Percentiles rank a stretch among this genome's conserved stretches.
Evolutionary conservation across 2,888 invertebrate species (phyloP).

Genomic region (Branchellion lobata): DNA sequence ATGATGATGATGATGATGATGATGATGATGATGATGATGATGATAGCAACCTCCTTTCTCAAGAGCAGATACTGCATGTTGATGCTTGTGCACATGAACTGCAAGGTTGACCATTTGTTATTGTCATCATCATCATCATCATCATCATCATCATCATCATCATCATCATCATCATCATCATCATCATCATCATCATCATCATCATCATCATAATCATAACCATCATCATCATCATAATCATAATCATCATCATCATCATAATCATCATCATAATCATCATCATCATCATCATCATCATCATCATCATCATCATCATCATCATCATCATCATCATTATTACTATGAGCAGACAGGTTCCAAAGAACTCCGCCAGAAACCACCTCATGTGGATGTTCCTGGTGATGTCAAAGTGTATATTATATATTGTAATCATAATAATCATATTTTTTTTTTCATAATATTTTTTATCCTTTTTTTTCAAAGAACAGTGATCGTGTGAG

Average conservation of each 20-base stretch:
- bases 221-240: too few relatives aligned
- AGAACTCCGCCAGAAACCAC: constrained; percentile 6
- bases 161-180: not conserved
- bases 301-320: not conserved
- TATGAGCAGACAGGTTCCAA: constrained; percentile 11
- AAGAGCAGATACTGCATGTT: constrained; percentile 6
- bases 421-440: not conserved
- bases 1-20: not conserved
- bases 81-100: constrained; percentile 11
- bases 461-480: not conserved
- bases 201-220: too few relatives aligned
- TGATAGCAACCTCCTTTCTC: not conserved
- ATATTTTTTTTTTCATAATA: not conserved
- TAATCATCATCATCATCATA: too few relatives aligned
- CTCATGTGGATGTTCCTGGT: constrained; percentile 11
- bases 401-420: not conserved
- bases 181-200: not conserved
- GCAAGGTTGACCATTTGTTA: not conserved
- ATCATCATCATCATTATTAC: not conserved
- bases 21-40: not conserved
- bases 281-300: not conserved
- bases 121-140: not conserved
- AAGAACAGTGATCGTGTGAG: too few relatives aligned
- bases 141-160: too few relatives aligned
- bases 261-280: too few relatives aligned